Conservation (phyloP, 2,797 vertebrate species). For the Phoeniculus purpureus region DNA sequence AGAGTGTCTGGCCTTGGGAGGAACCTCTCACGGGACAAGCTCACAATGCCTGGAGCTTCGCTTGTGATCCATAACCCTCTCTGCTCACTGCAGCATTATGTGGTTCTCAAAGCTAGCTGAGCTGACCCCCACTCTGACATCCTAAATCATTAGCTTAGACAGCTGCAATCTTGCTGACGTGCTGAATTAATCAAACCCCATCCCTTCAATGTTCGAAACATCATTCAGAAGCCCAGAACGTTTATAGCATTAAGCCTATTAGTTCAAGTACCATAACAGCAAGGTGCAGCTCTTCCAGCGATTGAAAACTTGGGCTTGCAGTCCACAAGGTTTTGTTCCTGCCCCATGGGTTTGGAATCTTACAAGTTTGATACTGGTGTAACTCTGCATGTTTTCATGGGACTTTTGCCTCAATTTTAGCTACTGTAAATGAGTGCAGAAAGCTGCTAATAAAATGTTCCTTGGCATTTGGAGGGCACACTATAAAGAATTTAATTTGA, state of each 20-base stretch:
- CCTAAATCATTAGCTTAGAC: neutral
- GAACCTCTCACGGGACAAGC: neutral
- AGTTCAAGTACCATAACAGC: neutral
- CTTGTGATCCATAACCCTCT: neutral
- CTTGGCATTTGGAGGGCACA: neutral
- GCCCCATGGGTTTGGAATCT: neutral
- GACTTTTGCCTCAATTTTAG: neutral
- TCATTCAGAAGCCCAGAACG: neutral
- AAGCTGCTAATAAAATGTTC: neutral
- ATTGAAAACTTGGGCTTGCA: neutral
- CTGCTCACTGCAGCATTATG: rapidly evolving
- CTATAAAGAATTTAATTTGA: conserved; percentile 18
- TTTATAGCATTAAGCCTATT: neutral
- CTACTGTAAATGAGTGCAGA: neutral
- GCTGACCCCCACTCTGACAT: neutral
- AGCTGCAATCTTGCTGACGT: neutral
- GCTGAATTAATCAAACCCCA: neutral
- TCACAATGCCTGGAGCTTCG: neutral
- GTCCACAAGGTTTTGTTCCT: neutral
- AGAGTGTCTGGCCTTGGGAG: neutral
- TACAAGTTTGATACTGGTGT: rapidly evolving
- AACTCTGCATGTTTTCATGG: neutral
- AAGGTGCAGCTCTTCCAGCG: neutral
- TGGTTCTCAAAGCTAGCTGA: neutral
- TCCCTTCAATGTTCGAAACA: neutral